Evolutionary conservation across 2,888 invertebrate genomes (phyloP).

Genomic region (Fissipunctia ypsillon): DNA sequence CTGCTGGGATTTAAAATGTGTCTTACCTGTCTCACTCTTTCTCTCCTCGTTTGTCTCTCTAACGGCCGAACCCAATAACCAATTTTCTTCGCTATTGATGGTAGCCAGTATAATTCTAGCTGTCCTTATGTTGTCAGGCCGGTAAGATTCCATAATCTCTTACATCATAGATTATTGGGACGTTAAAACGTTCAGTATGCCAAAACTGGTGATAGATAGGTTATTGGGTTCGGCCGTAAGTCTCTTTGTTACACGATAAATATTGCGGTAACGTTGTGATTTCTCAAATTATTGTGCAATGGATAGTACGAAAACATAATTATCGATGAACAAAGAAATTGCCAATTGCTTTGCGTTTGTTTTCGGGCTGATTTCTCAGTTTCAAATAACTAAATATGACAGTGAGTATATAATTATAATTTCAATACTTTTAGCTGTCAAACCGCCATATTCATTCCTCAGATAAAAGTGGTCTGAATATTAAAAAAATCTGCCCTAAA

Average conservation of each 20-base stretch:
- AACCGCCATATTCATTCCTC: neutral
- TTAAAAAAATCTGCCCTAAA: neutral
- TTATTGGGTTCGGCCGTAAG: too few species aligned
- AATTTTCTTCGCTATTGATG: too few species aligned
- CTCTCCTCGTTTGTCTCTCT: neutral
- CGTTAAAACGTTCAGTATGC: too few species aligned
- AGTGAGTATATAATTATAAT: neutral
- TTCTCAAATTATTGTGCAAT: neutral
- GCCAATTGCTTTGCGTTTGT: neutral
- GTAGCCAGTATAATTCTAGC: too few species aligned
- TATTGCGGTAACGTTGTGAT: neutral
- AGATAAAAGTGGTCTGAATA: neutral
- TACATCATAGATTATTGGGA: too few species aligned
- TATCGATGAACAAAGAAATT: neutral
- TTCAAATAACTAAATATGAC: neutral
- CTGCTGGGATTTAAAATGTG: slow-evolving; percentile 5
- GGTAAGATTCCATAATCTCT: too few species aligned
- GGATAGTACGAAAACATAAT: neutral
- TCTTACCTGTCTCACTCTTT: neutral
- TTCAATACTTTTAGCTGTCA: neutral
- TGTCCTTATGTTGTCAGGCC: too few species aligned
- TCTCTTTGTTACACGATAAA: neutral
- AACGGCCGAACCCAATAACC: too few species aligned
- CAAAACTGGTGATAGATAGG: too few species aligned
- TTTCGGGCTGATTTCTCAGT: neutral